Conservation (phyloP, 2,888 invertebrate genomes). For the Nemoura dubitans region DNA sequence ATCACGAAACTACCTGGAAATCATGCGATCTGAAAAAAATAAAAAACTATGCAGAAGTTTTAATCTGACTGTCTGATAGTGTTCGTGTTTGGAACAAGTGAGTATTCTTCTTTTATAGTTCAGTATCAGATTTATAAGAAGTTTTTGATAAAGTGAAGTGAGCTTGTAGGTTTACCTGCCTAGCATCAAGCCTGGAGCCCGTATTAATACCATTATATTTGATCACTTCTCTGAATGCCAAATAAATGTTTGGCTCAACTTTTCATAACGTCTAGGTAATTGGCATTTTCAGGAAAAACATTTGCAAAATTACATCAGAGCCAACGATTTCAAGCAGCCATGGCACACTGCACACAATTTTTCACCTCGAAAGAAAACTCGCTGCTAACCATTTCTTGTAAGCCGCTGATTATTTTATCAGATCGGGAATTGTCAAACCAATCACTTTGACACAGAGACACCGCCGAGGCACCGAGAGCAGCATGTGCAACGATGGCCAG, state of each 20-base stretch:
- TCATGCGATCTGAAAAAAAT: neutral
- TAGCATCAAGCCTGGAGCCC: no score
- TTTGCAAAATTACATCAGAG: no score
- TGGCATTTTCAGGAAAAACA: no score
- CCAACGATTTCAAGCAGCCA: no score
- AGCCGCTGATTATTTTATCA: neutral
- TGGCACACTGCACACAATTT: neutral
- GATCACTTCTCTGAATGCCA: neutral
- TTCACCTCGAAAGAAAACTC: neutral
- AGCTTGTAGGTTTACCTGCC: no score
- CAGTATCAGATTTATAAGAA: neutral
- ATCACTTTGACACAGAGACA: neutral
- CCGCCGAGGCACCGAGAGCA: neutral
- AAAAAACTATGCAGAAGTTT: neutral
- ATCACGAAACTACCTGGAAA: constrained; percentile 12
- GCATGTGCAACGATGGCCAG: neutral
- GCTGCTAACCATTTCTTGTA: neutral
- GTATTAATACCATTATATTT: no score
- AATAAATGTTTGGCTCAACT: no score
- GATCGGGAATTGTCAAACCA: neutral
- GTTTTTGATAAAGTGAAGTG: neutral
- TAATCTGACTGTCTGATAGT: neutral
- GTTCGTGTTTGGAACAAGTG: neutral
- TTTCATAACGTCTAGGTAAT: no score
- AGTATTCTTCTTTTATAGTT: neutral